Evolutionary conservation across 1,140 invertebrate genomes (phyloP).

Genomic region (Drosophila jambulina): DNA sequence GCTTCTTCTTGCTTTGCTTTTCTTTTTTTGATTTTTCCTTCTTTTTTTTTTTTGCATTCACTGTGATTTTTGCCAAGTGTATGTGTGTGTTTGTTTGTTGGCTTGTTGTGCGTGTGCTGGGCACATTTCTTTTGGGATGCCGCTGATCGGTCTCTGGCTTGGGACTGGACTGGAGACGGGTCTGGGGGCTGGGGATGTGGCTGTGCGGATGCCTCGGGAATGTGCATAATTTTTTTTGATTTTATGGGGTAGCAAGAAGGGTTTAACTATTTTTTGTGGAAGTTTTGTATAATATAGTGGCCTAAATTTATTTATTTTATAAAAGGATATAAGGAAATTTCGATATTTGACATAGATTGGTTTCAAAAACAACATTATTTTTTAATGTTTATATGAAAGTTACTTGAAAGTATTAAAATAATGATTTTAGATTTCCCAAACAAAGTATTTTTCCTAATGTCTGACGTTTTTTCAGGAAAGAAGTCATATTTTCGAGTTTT

Average conservation of each 20-base stretch:
- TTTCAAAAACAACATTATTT: not conserved
- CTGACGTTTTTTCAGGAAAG: too few species aligned
- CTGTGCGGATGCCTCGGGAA: constrained; percentile 60
- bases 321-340: not conserved
- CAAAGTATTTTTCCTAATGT: not conserved
- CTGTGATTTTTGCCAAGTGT: constrained; percentile 57
- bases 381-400: not conserved
- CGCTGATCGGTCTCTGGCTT: constrained; percentile 44
- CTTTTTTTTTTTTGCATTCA: constrained; percentile 50
- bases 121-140: constrained; percentile 79
- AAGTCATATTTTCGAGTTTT: not conserved
- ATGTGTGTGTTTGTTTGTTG: constrained; percentile 28
- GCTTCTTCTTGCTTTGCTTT: constrained; percentile 51
- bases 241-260: not conserved
- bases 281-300: too few species aligned
- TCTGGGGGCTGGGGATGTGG: not conserved
- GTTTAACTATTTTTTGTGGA: not conserved
- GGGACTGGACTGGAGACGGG: not conserved
- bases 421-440: too few species aligned
- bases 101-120: constrained; percentile 44
- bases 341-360: not conserved
- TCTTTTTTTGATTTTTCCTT: constrained; percentile 24
- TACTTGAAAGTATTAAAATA: not conserved
- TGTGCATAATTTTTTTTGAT: constrained; percentile 69
- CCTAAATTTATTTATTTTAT: not conserved